Evolutionary conservation across 30 jellyfish, hydroid and myxozoan genomes (phyloP).

Genomic region (Pelagia noctiluca): DNA sequence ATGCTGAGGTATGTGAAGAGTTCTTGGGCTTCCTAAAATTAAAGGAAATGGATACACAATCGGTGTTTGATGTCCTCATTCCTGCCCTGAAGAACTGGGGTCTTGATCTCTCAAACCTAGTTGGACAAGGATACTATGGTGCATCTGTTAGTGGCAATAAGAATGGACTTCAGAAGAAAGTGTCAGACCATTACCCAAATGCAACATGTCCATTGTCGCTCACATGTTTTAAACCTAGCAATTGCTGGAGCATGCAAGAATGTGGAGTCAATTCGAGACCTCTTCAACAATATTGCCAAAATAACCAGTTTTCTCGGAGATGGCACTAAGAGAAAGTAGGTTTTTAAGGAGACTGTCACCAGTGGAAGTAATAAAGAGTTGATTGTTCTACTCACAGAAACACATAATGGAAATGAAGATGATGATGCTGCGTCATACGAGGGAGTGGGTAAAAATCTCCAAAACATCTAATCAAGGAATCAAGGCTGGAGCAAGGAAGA

Average conservation of each 20-base stretch:
- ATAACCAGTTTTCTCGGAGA: constrained; percentile 54
- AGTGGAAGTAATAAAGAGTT: constrained; percentile 54
- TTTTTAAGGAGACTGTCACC: constrained; percentile 57
- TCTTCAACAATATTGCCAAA: constrained; percentile 47
- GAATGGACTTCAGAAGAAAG: constrained; percentile 63
- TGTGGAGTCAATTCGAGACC: constrained; percentile 68
- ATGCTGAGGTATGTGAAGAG: too few relatives aligned
- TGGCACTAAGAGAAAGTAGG: constrained; percentile 54
- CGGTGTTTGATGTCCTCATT: constrained; percentile 53
- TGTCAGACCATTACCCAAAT: constrained; percentile 64
- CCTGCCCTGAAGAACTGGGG: constrained; percentile 58
- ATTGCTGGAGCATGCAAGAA: constrained; percentile 65
- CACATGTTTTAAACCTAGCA: constrained; percentile 60
- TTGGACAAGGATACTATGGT: constrained; percentile 73
- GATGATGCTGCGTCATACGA: constrained; percentile 46
- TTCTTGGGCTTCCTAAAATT: constrained; percentile 52
- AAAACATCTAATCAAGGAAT: constrained; percentile 56
- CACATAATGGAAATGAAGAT: constrained; percentile 38
- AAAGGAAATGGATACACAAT: constrained; percentile 42
- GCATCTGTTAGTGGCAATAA: constrained; percentile 59
- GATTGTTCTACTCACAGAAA: constrained; percentile 59
- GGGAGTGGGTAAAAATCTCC: constrained; percentile 50
- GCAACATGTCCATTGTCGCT: constrained; percentile 63
- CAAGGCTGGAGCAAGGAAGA: constrained; percentile 64
- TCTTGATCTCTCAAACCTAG: constrained; percentile 35